These are phyloP conservation scores for Masticophis lateralis DNA, from an alignment of 2,797 vertebrate genomes.

Conservation along the genomic window DNA sequence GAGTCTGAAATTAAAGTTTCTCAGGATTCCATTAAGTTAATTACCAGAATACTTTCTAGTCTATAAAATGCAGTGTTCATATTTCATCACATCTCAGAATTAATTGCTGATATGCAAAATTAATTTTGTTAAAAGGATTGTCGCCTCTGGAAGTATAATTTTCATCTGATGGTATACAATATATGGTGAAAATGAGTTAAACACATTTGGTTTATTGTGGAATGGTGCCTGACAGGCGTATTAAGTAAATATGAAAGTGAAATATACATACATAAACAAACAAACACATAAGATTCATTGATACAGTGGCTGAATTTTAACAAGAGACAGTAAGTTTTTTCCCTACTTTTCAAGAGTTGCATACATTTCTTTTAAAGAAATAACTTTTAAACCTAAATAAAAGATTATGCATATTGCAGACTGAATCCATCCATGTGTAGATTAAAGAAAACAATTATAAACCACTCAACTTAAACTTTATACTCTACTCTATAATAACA, in stretches of 20 bases:
- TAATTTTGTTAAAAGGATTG: constrained; percentile 17
- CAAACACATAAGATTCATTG: not conserved
- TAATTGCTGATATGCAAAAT: constrained; percentile 34
- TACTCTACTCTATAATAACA: not conserved
- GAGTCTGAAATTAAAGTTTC: constrained; percentile 1
- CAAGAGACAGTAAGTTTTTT: not conserved
- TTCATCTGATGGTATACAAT: not conserved
- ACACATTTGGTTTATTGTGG: not conserved
- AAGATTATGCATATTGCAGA: not conserved
- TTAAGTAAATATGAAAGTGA: constrained; percentile 1
- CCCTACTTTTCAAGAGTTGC: not conserved
- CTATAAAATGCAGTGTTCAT: not conserved
- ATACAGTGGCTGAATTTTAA: not conserved
- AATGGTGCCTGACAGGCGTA: not conserved
- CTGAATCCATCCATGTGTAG: not conserved
- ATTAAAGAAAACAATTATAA: not conserved
- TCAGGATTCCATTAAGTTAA: constrained; percentile 13
- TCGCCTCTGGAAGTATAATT: constrained; percentile 3
- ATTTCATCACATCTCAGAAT: constrained; percentile 3
- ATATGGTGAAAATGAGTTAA: constrained; percentile 2
- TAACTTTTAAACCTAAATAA: not conserved
- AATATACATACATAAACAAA: not conserved
- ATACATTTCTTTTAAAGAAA: not conserved
- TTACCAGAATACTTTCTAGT: constrained; percentile 14
- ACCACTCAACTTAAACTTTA: not conserved